Percentiles rank a stretch among this genome's conserved stretches.
phyloP scores from a whole-genome alignment of 1,140 invertebrate species.

The Lamellibrachia luymesi region DNA sequence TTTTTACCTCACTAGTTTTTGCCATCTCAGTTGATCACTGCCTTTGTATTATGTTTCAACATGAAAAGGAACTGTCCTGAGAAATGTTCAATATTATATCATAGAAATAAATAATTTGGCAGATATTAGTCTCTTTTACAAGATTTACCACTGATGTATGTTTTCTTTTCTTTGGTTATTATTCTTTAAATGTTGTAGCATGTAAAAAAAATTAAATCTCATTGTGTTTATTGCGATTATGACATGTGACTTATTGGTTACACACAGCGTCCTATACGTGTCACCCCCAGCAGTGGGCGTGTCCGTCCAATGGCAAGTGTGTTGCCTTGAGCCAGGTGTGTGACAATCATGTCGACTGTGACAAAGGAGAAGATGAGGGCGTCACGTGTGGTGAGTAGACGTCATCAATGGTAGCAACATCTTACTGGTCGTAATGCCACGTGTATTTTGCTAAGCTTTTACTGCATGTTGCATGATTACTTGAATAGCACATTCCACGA shows the following conservation, averaged over 20 bases:
- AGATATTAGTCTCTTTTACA: too few species aligned
- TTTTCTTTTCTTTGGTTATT: not conserved
- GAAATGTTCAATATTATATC: too few species aligned
- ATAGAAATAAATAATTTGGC: too few species aligned
- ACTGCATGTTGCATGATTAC: too few species aligned
- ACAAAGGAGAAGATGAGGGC: conserved; percentile 30
- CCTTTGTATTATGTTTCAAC: too few species aligned
- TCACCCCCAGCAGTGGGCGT: conserved; percentile 23
- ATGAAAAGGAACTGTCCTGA: too few species aligned
- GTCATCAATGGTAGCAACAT: not conserved
- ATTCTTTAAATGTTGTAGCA: not conserved
- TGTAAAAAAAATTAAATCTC: not conserved
- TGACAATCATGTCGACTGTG: conserved; percentile 27
- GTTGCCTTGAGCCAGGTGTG: conserved; percentile 57
- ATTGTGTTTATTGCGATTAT: not conserved
- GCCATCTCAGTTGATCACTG: too few species aligned
- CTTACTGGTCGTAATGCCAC: too few species aligned
- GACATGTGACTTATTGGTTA: not conserved
- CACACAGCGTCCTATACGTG: conserved; percentile 10
- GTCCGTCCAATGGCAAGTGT: conserved; percentile 57
- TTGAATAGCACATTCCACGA: too few species aligned
- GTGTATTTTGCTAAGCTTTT: too few species aligned
- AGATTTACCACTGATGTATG: too few species aligned
- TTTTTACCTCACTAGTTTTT: too few species aligned
- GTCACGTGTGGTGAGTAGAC: conserved; percentile 14